Evolutionary conservation across 1,140 invertebrate species (phyloP).

Genomic region (Ephestia elutella): DNA sequence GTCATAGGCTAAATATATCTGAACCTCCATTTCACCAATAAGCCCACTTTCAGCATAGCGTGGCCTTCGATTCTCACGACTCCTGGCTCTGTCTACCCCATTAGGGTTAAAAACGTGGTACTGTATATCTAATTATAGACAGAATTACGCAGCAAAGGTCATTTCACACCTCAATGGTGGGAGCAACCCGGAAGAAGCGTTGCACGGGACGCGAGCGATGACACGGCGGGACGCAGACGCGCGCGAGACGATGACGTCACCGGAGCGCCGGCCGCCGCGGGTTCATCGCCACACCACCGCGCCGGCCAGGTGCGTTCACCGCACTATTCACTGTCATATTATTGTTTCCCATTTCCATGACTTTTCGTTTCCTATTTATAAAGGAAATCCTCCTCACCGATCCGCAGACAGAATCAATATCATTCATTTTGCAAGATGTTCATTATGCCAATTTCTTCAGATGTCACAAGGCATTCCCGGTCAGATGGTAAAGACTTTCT

Average conservation of each 20-base stretch:
- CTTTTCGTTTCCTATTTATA: not conserved
- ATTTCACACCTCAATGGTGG: conserved; percentile 4
- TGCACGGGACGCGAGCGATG: conserved; percentile 24
- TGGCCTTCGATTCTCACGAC: no score
- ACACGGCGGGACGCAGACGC: conserved; percentile 25
- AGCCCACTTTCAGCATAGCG: no score
- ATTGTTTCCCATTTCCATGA: conserved; percentile 27
- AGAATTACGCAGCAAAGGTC: not conserved
- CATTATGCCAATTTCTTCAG: no score
- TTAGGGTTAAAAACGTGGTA: no score
- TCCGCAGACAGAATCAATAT: not conserved
- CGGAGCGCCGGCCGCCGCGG: conserved; percentile 38
- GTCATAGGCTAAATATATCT: no score
- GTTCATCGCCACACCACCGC: conserved; percentile 36
- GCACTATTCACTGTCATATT: conserved; percentile 13
- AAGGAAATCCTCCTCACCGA: conserved; percentile 2
- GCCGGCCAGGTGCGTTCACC: conserved; percentile 42
- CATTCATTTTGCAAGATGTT: no score
- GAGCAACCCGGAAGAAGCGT: conserved; percentile 24
- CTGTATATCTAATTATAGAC: not conserved
- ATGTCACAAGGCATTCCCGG: no score
- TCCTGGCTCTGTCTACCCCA: no score
- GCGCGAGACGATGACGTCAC: conserved; percentile 46
- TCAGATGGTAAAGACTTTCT: no score
- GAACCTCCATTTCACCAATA: no score